Percentiles rank a stretch among this genome's conserved stretches.
Evolutionary conservation across 2,888 invertebrate genomes (phyloP).

Genomic region (Cerastis leucographa): DNA sequence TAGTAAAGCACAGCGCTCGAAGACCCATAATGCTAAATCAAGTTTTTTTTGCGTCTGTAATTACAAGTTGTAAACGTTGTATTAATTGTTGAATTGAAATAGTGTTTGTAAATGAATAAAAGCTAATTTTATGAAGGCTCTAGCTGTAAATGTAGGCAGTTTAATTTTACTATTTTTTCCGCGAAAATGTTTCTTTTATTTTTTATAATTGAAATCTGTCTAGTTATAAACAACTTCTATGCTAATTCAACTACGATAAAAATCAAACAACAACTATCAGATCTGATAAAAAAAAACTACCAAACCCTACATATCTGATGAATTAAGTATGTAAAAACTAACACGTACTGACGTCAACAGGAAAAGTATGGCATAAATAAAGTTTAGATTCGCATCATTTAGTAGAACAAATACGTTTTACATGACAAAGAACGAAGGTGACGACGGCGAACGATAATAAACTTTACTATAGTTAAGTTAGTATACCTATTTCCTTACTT

Average conservation of each 20-base stretch:
- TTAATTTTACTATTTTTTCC: neutral
- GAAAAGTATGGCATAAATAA: conserved; percentile 57
- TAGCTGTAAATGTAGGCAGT: conserved; percentile 21
- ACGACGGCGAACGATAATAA: conserved; percentile 15
- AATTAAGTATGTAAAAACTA: conserved; percentile 56
- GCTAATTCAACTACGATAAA: neutral
- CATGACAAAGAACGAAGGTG: conserved; percentile 51
- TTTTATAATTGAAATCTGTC: neutral
- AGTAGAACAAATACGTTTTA: conserved; percentile 62
- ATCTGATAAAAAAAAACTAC: conserved; percentile 32
- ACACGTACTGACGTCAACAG: conserved; percentile 57
- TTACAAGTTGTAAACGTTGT: conserved; percentile 79
- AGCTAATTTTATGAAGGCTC: conserved; percentile 28
- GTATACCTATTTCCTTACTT: conserved; percentile 21
- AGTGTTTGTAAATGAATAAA: conserved; percentile 69
- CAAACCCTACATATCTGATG: conserved; percentile 34
- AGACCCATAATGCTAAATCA: conserved; percentile 77
- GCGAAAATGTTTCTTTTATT: neutral
- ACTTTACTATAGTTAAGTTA: too few species aligned
- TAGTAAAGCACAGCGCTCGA: conserved; percentile 72
- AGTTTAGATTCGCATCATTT: conserved; percentile 54
- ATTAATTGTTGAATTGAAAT: conserved; percentile 77
- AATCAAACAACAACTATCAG: neutral
- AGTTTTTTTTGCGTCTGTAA: conserved; percentile 78
- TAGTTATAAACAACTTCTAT: neutral